Conservation (phyloP, 2,888 invertebrate species). For the Eupeodes latifasciatus region DNA sequence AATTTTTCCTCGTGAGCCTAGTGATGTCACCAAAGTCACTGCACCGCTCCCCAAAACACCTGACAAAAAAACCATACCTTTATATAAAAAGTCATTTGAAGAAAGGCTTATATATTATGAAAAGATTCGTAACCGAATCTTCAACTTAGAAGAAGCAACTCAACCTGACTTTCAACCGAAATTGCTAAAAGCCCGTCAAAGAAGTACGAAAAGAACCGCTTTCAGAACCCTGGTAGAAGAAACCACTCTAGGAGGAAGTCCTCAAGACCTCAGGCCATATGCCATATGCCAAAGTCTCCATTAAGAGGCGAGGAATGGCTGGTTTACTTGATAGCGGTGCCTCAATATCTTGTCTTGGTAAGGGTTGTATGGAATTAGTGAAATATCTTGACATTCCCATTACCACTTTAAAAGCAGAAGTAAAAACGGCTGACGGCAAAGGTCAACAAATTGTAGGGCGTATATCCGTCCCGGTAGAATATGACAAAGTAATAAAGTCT, state of each 20-base stretch:
- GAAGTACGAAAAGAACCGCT: not conserved
- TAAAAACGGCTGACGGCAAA: conserved; percentile 27
- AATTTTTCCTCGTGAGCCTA: not conserved
- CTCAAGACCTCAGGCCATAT: not conserved
- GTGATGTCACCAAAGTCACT: not conserved
- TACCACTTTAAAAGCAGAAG: not conserved
- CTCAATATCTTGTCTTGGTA: conserved; percentile 21
- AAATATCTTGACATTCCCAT: conserved; percentile 6
- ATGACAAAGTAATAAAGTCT: not conserved
- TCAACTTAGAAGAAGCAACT: not conserved
- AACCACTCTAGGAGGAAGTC: not conserved
- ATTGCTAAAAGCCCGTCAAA: not conserved
- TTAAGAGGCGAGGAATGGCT: conserved; percentile 13
- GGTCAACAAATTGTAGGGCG: conserved; percentile 26
- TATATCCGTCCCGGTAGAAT: conserved; percentile 2
- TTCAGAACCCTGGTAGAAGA: not conserved
- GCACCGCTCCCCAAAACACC: not conserved
- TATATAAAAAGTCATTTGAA: conserved; percentile 17
- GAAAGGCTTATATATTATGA: conserved; percentile 8
- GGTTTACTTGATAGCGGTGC: conserved; percentile 34
- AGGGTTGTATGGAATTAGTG: conserved; percentile 14
- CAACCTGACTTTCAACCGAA: not conserved
- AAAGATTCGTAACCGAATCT: conserved; percentile 16
- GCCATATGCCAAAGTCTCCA: not conserved
- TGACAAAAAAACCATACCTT: not conserved